These are phyloP conservation scores for Drosophila flavopinicola DNA, from an alignment of 2,888 invertebrate genomes.

Conservation along the genomic window DNA sequence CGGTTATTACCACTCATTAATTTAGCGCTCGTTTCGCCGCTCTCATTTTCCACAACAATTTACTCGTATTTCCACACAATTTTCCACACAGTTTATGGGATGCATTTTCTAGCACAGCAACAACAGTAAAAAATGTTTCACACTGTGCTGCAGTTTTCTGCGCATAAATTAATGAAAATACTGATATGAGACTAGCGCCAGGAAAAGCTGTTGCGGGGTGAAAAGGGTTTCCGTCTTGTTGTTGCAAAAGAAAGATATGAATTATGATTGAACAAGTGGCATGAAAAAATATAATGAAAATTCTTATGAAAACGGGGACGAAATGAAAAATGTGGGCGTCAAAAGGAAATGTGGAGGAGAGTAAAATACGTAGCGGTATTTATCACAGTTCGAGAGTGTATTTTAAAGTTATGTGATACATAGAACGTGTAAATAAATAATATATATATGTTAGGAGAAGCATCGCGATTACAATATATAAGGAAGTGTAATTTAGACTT, in stretches of 20 bases:
- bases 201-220: background rate
- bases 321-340: slow-evolving; percentile 9
- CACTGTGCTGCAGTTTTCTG: slow-evolving; percentile 72
- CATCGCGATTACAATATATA: too few species aligned
- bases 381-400: too few species aligned
- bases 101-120: slow-evolving; percentile 47
- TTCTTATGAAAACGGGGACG: background rate
- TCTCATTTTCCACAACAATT: slow-evolving; percentile 34
- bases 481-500: too few species aligned
- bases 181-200: slow-evolving; percentile 17
- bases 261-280: slow-evolving; percentile 27
- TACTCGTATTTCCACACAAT: slow-evolving; percentile 38
- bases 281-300: slow-evolving; percentile 27
- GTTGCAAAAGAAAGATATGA: slow-evolving; percentile 26
- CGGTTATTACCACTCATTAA: slow-evolving; percentile 47
- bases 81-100: slow-evolving; percentile 51
- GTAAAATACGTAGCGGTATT: too few species aligned
- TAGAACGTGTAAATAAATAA: too few species aligned
- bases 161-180: slow-evolving; percentile 71
- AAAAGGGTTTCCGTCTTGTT: slow-evolving; percentile 33
- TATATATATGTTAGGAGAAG: too few species aligned
- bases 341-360: too few species aligned
- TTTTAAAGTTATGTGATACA: too few species aligned
- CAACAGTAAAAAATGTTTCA: slow-evolving; percentile 61
- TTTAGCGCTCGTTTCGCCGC: slow-evolving; percentile 28